A percentile compares a stretch with the other conserved stretches of the same genome.
phyloP scores from a whole-genome alignment of 2,888 invertebrate species.

The Urechis unicinctus region DNA sequence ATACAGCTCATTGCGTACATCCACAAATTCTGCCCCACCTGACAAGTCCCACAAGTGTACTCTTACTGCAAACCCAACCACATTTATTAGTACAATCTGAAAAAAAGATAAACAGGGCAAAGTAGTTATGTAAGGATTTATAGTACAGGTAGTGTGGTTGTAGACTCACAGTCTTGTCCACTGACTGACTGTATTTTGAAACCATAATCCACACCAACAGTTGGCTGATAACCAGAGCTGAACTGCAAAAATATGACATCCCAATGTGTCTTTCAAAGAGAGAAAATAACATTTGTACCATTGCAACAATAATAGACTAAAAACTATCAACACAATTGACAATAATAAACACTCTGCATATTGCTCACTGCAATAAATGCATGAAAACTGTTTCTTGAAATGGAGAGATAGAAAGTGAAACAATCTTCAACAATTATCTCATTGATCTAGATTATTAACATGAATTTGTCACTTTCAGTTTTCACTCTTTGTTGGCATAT shows the following conservation, averaged over 20 bases:
- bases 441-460: no score
- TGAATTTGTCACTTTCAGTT: no score
- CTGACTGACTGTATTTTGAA: slow-evolving; percentile 43
- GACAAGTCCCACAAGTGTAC: slow-evolving; percentile 49
- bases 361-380: no score
- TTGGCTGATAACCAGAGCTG: slow-evolving; percentile 42
- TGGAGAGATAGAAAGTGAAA: no score
- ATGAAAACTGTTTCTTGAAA: no score
- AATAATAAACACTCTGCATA: no score
- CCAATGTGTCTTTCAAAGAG: no score
- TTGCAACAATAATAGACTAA: no score
- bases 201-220: slow-evolving; percentile 49
- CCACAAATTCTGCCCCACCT: slow-evolving; percentile 41
- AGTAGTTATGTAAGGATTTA: neutral
- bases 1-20: slow-evolving; percentile 46
- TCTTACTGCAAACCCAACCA: slow-evolving; percentile 28
- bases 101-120: neutral
- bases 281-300: no score
- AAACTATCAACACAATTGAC: no score
- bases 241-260: slow-evolving; percentile 32
- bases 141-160: neutral
- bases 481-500: no score
- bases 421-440: no score
- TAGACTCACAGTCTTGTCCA: slow-evolving; percentile 35
- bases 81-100: neutral